Evolutionary conservation across 2,113 vertebrate genomes (phyloP).

Genomic region (Caracal caracal): DNA sequence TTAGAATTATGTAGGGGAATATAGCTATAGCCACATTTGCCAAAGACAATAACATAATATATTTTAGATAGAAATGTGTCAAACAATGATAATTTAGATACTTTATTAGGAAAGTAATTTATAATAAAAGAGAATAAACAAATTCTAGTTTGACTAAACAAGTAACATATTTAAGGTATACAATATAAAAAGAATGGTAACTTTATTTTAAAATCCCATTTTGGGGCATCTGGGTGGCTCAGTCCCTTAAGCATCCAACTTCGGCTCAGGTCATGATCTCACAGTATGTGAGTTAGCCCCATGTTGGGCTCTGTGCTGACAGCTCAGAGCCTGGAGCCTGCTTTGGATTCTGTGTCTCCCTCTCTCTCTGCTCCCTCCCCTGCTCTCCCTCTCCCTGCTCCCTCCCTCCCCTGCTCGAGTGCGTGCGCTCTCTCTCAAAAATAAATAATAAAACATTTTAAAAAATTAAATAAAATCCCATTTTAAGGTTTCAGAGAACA

Average conservation of each 20-base stretch:
- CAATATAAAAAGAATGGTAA: background rate
- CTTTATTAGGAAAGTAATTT: background rate
- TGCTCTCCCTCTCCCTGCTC: too few species aligned
- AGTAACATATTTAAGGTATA: background rate
- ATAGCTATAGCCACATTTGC: background rate
- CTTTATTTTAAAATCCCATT: background rate
- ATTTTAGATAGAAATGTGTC: background rate
- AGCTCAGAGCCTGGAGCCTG: too few species aligned
- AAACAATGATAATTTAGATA: background rate
- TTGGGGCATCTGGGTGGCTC: background rate
- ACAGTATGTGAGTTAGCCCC: too few species aligned
- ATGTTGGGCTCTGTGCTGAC: too few species aligned
- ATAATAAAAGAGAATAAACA: background rate
- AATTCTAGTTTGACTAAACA: background rate
- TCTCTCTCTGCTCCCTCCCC: too few species aligned
- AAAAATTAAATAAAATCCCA: background rate
- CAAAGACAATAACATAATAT: background rate
- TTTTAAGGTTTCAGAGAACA: background rate
- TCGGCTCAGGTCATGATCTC: too few species aligned
- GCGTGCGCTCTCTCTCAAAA: too few species aligned
- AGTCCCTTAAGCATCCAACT: too few species aligned
- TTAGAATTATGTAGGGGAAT: background rate
- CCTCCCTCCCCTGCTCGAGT: fast-evolving
- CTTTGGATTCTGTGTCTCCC: too few species aligned
- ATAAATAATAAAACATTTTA: too few species aligned